Conservation (phyloP, 2,113 vertebrate species). For the Oreochromis niloticus region DNA sequence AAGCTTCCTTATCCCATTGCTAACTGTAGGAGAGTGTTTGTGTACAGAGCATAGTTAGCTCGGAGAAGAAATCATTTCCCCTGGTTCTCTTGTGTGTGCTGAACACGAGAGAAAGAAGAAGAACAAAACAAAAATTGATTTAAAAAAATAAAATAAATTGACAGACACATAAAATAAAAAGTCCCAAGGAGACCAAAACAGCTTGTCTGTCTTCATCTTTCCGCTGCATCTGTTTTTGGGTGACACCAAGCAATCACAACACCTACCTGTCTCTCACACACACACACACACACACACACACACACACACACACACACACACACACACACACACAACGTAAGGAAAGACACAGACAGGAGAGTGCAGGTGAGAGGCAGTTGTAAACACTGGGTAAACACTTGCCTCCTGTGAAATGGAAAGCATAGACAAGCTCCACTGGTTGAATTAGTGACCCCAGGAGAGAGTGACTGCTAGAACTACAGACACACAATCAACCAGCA, state of each 20-base stretch:
- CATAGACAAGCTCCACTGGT: background rate
- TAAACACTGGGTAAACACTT: slow-evolving; percentile 22
- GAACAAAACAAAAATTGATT: background rate
- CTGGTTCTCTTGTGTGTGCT: background rate
- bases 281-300: rapidly evolving
- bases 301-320: too few species aligned
- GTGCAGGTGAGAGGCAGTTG: background rate
- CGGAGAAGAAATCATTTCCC: background rate
- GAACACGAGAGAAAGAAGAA: background rate
- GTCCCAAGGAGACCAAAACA: background rate
- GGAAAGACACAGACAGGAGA: background rate
- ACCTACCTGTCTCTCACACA: background rate
- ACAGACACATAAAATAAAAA: background rate
- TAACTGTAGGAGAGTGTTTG: background rate
- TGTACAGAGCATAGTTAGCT: background rate
- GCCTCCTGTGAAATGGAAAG: slow-evolving; percentile 17
- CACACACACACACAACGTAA: background rate
- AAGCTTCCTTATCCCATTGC: background rate
- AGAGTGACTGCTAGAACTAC: background rate
- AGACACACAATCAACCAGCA: background rate
- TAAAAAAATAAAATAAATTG: background rate
- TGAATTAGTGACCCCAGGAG: slow-evolving; percentile 33
- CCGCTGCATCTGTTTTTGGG: background rate
- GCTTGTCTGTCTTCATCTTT: background rate
- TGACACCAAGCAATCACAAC: background rate